Evolutionary conservation across 2,113 vertebrate species (phyloP).

Genomic region (Spilogale gracilis): DNA sequence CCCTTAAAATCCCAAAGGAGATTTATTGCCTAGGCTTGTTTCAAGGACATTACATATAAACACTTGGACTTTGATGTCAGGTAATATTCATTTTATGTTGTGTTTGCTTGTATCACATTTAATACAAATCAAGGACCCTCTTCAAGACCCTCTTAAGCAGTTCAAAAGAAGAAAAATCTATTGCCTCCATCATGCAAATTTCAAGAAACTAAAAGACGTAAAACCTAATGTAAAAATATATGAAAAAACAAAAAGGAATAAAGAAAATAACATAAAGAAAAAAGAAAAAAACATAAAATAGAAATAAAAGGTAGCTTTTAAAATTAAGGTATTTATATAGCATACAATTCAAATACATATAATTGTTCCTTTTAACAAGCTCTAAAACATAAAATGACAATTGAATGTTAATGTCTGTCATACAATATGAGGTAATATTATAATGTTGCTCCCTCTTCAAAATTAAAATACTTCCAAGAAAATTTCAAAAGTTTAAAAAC

Average conservation of each 20-base stretch:
- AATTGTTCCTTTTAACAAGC: neutral
- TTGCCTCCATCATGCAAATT: neutral
- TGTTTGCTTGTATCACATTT: neutral
- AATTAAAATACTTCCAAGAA: neutral
- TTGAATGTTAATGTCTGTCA: neutral
- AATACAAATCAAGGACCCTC: neutral
- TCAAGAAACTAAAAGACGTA: neutral
- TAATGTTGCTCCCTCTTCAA: neutral
- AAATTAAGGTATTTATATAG: conserved; percentile 17
- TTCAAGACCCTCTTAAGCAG: neutral
- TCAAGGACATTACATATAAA: neutral
- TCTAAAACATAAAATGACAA: neutral
- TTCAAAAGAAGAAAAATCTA: neutral
- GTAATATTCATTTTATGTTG: neutral
- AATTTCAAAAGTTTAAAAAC: neutral
- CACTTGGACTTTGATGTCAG: neutral
- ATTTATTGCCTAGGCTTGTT: neutral
- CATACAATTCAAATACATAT: neutral
- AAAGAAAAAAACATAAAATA: neutral
- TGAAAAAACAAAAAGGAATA: neutral
- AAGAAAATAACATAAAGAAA: too few species aligned
- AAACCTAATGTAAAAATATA: too few species aligned
- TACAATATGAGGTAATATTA: neutral
- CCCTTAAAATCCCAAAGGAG: neutral
- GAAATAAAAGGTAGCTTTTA: conserved; percentile 8